Conservation (phyloP, 2,113 vertebrate genomes). For the Osmerus eperlanus region DNA sequence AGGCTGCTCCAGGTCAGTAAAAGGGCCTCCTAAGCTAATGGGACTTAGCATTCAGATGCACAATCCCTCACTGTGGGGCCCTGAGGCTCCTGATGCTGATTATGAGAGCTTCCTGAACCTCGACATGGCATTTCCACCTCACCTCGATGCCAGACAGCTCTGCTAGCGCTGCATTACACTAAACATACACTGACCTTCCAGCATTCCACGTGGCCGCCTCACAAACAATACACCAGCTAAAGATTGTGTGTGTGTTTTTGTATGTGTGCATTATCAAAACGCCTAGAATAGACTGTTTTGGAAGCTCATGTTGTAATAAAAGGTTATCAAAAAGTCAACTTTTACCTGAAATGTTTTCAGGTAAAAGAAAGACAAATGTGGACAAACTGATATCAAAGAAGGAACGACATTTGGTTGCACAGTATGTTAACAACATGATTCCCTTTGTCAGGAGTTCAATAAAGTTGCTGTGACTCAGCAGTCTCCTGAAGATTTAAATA, state of each 20-base stretch:
- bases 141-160: constrained; percentile 1
- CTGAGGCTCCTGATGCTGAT: constrained; percentile 47
- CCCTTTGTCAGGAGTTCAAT: too few relatives aligned
- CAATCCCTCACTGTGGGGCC: constrained; percentile 29
- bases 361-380: too few relatives aligned
- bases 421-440: too few relatives aligned
- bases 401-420: too few relatives aligned
- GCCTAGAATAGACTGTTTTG: not conserved
- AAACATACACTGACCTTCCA: constrained; percentile 30
- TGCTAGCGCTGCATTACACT: constrained; percentile 41
- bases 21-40: constrained; percentile 41
- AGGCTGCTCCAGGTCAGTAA: constrained; percentile 33
- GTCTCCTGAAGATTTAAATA: too few relatives aligned
- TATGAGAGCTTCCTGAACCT: constrained; percentile 42
- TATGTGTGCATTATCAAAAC: not conserved
- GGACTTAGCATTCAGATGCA: constrained; percentile 40
- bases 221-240: constrained; percentile 33
- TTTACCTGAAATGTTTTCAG: too few relatives aligned
- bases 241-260: constrained; percentile 21
- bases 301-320: too few relatives aligned
- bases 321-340: too few relatives aligned
- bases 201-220: constrained; percentile 29
- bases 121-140: constrained; percentile 48
- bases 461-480: too few relatives aligned
- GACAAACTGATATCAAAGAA: too few relatives aligned